Percentiles rank a stretch among this genome's conserved stretches.
Conservation (phyloP, 2,797 vertebrate species). For the Rhinoraja longicauda region DNA sequence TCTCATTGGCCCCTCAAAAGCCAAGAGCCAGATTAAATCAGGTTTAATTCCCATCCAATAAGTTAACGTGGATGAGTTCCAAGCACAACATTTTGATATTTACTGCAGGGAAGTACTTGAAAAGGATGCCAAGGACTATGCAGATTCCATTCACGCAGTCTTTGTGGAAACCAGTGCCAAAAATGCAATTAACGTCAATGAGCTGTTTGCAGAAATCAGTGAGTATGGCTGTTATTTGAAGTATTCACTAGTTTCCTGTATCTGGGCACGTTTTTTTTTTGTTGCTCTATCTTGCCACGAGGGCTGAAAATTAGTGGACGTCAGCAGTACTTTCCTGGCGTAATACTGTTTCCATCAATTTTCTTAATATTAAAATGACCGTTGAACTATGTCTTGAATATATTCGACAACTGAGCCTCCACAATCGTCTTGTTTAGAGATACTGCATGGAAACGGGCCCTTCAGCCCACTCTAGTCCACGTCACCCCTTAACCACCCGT, state of each 20-base stretch:
- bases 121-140: constrained; percentile 96
- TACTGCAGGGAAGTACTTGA: constrained; percentile 84
- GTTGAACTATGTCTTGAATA: too few species aligned
- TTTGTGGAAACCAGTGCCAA: constrained; percentile 98
- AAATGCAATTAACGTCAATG: constrained; percentile 96
- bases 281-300: neutral
- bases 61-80: neutral
- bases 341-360: too few species aligned
- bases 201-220: constrained; percentile 99
- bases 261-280: neutral
- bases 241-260: neutral
- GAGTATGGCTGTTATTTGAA: constrained; percentile 57
- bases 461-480: too few species aligned
- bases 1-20: neutral
- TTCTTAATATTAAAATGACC: too few species aligned
- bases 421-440: too few species aligned
- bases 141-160: constrained; percentile 93
- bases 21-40: neutral
- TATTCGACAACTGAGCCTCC: too few species aligned
- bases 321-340: too few species aligned
- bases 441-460: too few species aligned
- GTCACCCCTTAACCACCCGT: too few species aligned
- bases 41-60: neutral
- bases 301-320: too few species aligned
- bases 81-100: constrained; percentile 40